phyloP scores from a whole-genome alignment of 2,888 invertebrate genomes.

The Merodon equestris region DNA sequence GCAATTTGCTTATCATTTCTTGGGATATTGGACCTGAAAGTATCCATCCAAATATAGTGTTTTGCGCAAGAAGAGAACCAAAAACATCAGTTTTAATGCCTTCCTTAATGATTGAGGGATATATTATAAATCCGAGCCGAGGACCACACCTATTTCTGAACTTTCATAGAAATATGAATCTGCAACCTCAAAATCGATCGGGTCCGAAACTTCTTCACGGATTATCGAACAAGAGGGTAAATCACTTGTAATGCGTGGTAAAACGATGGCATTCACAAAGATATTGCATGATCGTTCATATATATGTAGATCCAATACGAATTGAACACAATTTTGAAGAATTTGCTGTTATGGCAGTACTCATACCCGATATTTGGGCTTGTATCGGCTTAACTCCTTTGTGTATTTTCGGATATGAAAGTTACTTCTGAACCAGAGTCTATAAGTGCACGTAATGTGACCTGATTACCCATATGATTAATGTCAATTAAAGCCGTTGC shows the following conservation, averaged over 20 bases:
- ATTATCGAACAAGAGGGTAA: constrained; percentile 1
- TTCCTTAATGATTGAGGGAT: not conserved
- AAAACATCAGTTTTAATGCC: constrained; percentile 1
- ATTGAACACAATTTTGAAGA: constrained; percentile 12
- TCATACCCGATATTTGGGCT: constrained; percentile 23
- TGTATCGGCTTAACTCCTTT: constrained; percentile 4
- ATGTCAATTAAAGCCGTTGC: constrained; percentile 7
- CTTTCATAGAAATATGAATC: constrained; percentile 6
- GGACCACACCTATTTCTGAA: constrained; percentile 14
- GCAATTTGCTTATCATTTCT: not conserved
- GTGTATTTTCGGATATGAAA: constrained; percentile 12
- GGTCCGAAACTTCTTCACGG: not conserved
- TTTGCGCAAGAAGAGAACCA: constrained; percentile 13
- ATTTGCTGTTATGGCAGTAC: not conserved
- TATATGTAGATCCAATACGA: not conserved
- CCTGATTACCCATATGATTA: not conserved
- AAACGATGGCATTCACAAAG: constrained; percentile 3
- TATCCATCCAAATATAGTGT: too few species aligned
- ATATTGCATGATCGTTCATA: not conserved
- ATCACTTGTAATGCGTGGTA: constrained; percentile 17
- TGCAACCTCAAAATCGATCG: constrained; percentile 7
- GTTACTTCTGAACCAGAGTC: constrained; percentile 17
- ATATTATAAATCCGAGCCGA: constrained; percentile 17
- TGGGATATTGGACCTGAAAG: constrained; percentile 14
- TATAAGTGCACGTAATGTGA: too few species aligned